Evolutionary conservation across 2,888 invertebrate species (phyloP), one percentile per base, ranked within the genome.

Genomic region (Lucinisca nassula): DNA sequence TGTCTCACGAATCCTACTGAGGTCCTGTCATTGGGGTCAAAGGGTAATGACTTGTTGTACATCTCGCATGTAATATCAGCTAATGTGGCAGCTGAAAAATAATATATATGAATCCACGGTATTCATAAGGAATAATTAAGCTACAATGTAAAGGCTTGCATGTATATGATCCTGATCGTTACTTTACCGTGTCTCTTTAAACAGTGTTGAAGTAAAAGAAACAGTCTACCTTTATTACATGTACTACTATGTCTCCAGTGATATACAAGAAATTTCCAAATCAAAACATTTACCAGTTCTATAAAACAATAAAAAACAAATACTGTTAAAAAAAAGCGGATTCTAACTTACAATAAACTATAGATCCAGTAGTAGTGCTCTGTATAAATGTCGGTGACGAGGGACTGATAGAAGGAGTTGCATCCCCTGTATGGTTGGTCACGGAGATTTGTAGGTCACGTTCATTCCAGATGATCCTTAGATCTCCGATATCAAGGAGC

Each of bases 401-500:
- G 10, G 91, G 91, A 14, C 49, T 74, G 27, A 90, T 88, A 17
- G 79, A 70, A n/a, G 73, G 79, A 0, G 92, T 92, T 8, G 87
- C 87, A 12, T 82, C 87, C 30, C 90, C 85, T 30, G 92, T 92
- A 40, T 88, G 88, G 76, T 92, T 92, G n/a, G 92, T 92, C 14
- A 90, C 90, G 0, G 88, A 90, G 12, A 92, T 86, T 12, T 82
- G 67, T 0, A 90, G 14, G 70, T 87, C 85, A 49, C 86, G 82
- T 38, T 90, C 78, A 61, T 91, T 91, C 92, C 92, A 92, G 27
- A 92, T 92, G 14, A 92, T 51, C 37, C 90, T 89, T 30, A 92
- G 83, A 37, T 90, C 91, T 21, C 92, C 92, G 24, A 92, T 73
- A 82, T 92, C 90, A 0, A 92, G 82, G n/a, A 92, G 73, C 30